phyloP scores from a whole-genome alignment of 64 coral and sea anemone species.

The Stichodactyla mertensii region DNA sequence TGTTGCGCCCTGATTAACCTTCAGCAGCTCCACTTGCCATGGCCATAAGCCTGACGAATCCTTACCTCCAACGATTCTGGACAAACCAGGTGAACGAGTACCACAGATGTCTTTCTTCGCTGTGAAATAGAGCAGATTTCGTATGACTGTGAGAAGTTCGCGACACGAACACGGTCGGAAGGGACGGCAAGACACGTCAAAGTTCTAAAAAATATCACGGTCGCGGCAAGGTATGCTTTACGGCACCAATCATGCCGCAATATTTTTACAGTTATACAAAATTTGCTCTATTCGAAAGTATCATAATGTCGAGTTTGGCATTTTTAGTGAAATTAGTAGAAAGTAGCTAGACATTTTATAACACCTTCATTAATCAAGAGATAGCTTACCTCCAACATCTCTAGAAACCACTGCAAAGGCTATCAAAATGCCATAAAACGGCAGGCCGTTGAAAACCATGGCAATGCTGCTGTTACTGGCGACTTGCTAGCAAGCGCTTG shows the following conservation, averaged over 20 bases:
- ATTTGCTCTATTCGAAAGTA: no score
- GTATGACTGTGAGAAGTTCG: no score
- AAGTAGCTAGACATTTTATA: no score
- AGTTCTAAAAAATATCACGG: no score
- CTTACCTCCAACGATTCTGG: background rate
- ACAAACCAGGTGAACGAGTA: background rate
- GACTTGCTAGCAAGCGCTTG: background rate
- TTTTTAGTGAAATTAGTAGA: no score
- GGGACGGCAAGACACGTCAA: no score
- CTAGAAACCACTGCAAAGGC: background rate
- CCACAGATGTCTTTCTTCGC: background rate
- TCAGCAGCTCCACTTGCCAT: conserved; percentile 15
- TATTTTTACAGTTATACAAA: no score
- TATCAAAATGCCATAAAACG: background rate
- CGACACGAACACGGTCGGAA: no score
- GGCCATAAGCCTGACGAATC: conserved; percentile 3
- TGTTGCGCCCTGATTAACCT: background rate
- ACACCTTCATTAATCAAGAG: background rate
- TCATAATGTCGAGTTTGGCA: no score
- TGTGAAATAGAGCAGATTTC: background rate
- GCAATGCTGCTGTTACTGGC: background rate
- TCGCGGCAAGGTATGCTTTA: no score
- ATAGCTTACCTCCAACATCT: background rate
- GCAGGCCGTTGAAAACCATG: background rate
- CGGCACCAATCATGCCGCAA: no score